Evolutionary conservation across 2,888 invertebrate genomes (phyloP).

Genomic region (Sesia apiformis): DNA sequence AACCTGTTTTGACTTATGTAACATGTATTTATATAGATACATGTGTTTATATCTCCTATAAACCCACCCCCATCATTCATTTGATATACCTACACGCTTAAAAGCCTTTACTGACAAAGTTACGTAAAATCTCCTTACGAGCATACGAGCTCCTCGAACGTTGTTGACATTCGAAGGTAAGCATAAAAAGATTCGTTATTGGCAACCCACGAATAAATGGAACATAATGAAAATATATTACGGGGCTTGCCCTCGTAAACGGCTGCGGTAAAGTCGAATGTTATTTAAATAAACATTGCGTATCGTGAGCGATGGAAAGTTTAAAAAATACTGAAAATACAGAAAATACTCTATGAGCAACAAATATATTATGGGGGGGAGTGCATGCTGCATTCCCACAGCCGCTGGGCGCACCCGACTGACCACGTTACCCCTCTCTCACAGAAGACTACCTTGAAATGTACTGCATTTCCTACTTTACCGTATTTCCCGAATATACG

Average conservation of each 20-base stretch:
- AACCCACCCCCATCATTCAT: no score
- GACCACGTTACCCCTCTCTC: no score
- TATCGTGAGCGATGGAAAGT: conserved; percentile 33
- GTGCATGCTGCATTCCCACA: no score
- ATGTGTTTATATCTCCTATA: no score
- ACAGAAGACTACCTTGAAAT: no score
- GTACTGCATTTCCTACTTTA: no score
- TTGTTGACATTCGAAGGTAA: conserved; percentile 54
- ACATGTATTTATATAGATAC: no score
- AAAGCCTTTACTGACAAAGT: conserved; percentile 18
- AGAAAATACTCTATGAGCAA: no score
- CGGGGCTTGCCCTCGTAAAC: conserved; percentile 48
- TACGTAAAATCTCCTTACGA: conserved; percentile 39
- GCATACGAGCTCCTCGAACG: conserved; percentile 30
- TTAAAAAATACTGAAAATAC: conserved; percentile 40
- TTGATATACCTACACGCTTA: background rate
- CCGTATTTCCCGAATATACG: no score
- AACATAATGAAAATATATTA: conserved; percentile 66
- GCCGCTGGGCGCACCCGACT: no score
- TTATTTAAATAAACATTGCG: conserved; percentile 62
- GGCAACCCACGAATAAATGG: conserved; percentile 53
- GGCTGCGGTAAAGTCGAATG: conserved; percentile 41
- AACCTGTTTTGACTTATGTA: no score
- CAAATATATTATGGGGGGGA: no score
- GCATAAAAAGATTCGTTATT: conserved; percentile 55